phyloP scores from a whole-genome alignment of 1,140 invertebrate genomes.

The Solen grandis region DNA sequence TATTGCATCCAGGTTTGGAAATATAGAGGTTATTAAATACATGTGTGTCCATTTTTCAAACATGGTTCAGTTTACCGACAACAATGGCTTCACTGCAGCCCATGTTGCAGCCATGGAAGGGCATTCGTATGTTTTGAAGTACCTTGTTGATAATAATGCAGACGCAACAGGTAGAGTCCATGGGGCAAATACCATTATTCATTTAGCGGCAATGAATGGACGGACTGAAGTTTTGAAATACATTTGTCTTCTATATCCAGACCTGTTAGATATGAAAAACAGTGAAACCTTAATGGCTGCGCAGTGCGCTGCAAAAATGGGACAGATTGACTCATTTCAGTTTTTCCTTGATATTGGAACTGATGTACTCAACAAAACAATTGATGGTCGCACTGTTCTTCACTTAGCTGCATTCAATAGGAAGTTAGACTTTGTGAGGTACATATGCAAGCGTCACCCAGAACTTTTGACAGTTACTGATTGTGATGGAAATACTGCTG shows the following conservation, averaged over 20 bases:
- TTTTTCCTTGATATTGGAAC: conserved; percentile 15
- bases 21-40: background rate
- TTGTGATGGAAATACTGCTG: conserved; percentile 31
- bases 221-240: background rate
- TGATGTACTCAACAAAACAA: conserved; percentile 13
- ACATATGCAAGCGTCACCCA: conserved; percentile 3
- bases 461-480: conserved; percentile 7
- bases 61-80: conserved; percentile 19
- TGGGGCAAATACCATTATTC: conserved; percentile 36
- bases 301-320: conserved; percentile 20
- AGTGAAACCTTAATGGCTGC: conserved; percentile 14
- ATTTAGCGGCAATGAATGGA: conserved; percentile 36
- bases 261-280: conserved; percentile 8
- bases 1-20: conserved; percentile 35
- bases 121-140: conserved; percentile 8
- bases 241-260: conserved; percentile 7
- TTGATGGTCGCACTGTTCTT: conserved; percentile 31
- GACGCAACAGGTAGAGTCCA: conserved; percentile 15
- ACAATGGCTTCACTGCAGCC: conserved; percentile 27
- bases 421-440: conserved; percentile 1
- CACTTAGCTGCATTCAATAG: conserved; percentile 41
- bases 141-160: background rate
- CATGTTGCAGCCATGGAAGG: conserved; percentile 45
- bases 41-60: conserved; percentile 12
- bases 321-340: conserved; percentile 6